Conservation (phyloP, 2,888 invertebrate genomes). For the Anorthoa munda region DNA sequence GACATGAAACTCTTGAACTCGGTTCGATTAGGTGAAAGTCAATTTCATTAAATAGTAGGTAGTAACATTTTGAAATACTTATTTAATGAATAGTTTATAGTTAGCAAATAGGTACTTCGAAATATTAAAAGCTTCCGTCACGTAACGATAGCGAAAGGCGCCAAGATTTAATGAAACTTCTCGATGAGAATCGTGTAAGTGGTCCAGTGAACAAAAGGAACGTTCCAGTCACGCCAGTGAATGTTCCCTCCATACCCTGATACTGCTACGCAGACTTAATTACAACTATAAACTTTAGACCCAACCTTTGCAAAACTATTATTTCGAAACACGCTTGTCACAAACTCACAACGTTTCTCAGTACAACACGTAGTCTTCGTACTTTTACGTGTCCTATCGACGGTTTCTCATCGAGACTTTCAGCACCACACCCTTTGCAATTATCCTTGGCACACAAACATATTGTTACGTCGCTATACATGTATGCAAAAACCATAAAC, state of each 20-base stretch:
- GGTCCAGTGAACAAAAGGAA: constrained; percentile 15
- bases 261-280: constrained; percentile 22
- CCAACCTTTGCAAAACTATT: constrained; percentile 46
- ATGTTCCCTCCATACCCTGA: constrained; percentile 12
- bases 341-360: constrained; percentile 49
- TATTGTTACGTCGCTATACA: constrained; percentile 44
- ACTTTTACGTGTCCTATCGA: constrained; percentile 68
- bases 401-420: constrained; percentile 58
- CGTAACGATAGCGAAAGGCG: constrained; percentile 7
- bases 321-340: constrained; percentile 58
- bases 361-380: constrained; percentile 31
- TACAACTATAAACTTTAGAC: constrained; percentile 43
- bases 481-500: constrained; percentile 49
- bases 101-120: not conserved
- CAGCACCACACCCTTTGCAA: constrained; percentile 68
- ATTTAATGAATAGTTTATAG: not conserved
- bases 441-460: constrained; percentile 73
- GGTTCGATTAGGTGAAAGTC: not conserved
- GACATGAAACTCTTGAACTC: not conserved
- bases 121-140: not conserved
- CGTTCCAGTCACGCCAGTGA: constrained; percentile 23
- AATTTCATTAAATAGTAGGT: not conserved
- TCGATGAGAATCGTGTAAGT: constrained; percentile 11
- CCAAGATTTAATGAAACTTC: constrained; percentile 23
- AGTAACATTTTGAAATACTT: too few species aligned